Percentiles rank a stretch among this genome's conserved stretches.
These are phyloP conservation scores for Microplitis mediator DNA, from an alignment of 1,140 invertebrate genomes.

Conservation along the genomic window DNA sequence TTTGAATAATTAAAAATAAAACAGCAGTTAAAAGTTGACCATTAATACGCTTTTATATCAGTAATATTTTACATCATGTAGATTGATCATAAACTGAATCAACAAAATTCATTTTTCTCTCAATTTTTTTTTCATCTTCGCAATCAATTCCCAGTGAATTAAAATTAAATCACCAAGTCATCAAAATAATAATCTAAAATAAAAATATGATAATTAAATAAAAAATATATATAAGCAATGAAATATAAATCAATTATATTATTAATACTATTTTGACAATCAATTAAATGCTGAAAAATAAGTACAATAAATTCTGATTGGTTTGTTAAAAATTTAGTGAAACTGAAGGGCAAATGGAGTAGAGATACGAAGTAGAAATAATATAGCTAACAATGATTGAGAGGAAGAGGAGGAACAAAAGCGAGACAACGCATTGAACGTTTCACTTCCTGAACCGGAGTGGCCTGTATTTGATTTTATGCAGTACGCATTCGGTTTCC, in stretches of 20 bases:
- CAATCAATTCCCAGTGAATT: neutral
- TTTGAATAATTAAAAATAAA: constrained; percentile 45
- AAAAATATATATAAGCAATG: neutral
- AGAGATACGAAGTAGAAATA: constrained; percentile 14
- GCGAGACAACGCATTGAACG: neutral
- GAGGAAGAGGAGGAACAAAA: neutral
- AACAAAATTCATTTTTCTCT: neutral
- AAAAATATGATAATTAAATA: neutral
- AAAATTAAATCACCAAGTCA: neutral
- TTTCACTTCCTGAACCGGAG: constrained; percentile 53
- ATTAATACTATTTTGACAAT: too few relatives aligned
- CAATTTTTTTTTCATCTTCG: constrained; percentile 15
- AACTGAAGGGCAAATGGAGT: neutral
- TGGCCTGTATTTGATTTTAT: constrained; percentile 59
- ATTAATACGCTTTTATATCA: constrained; percentile 6
- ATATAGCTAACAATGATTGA: neutral
- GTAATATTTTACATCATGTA: neutral
- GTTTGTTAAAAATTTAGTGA: too few relatives aligned
- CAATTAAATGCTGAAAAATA: too few relatives aligned
- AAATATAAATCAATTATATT: too few relatives aligned
- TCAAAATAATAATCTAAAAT: neutral
- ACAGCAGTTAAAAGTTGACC: constrained; percentile 45
- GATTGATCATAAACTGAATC: neutral
- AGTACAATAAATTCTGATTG: too few relatives aligned
- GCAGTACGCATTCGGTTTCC: constrained; percentile 57